These are phyloP conservation scores for Carcinoscorpius rotundicauda DNA, from an alignment of 1,140 invertebrate genomes.

Conservation along the genomic window DNA sequence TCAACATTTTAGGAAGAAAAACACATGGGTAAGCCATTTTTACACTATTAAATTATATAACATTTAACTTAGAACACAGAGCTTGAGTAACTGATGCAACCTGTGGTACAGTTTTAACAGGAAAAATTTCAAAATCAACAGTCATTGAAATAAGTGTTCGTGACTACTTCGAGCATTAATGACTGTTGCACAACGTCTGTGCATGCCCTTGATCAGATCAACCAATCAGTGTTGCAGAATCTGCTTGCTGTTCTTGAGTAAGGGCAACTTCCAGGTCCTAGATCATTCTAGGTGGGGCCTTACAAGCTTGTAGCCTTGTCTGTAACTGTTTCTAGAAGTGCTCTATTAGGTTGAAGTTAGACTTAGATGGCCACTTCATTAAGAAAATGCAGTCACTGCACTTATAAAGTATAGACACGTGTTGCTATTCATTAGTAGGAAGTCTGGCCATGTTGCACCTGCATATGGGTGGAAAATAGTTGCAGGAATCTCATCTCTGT, in stretches of 20 bases:
- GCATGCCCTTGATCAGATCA: no score
- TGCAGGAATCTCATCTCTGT: conserved; percentile 7
- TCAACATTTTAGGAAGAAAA: no score
- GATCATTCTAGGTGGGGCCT: background rate
- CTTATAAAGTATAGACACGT: background rate
- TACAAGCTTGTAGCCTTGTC: background rate
- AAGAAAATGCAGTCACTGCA: background rate
- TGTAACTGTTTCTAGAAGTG: conserved; percentile 3
- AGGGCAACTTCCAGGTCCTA: conserved; percentile 6
- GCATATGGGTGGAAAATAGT: conserved; percentile 2
- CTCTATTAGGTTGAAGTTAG: conserved; percentile 4
- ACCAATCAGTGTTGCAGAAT: no score
- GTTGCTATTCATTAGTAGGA: background rate
- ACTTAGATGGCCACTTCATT: conserved; percentile 29
- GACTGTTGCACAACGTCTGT: no score
- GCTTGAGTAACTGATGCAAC: no score
- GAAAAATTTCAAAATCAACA: no score
- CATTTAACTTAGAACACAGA: no score
- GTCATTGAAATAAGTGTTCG: no score
- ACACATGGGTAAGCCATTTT: no score
- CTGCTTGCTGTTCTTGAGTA: background rate
- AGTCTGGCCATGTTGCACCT: conserved; percentile 3
- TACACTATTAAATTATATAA: no score
- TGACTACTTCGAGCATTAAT: no score
- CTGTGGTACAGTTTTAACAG: no score